phyloP scores from a whole-genome alignment of 2,888 invertebrate genomes.

The Andrena bicolor region DNA sequence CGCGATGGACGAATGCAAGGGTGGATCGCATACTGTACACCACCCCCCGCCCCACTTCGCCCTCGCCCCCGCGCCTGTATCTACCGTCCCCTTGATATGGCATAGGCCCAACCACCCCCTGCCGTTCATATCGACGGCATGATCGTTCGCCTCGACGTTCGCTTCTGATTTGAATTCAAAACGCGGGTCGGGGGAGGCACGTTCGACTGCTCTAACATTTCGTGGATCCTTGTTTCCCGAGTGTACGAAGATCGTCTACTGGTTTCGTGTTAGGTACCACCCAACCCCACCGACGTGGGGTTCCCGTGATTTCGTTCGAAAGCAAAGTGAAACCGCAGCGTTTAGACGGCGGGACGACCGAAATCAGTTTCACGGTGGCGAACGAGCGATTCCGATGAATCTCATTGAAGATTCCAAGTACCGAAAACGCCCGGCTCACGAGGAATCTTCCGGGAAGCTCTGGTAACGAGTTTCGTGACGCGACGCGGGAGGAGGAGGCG shows the following conservation, averaged over 20 bases:
- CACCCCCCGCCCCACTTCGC: constrained; percentile 28
- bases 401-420: constrained; percentile 44
- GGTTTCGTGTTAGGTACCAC: too few relatives aligned
- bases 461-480: constrained; percentile 67
- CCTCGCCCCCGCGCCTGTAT: constrained; percentile 21
- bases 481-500: constrained; percentile 25
- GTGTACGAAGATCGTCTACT: too few relatives aligned
- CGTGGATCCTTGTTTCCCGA: too few relatives aligned
- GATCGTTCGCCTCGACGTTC: constrained; percentile 48
- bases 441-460: constrained; percentile 58
- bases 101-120: constrained; percentile 28
- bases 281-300: too few relatives aligned
- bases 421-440: constrained; percentile 40
- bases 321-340: constrained; percentile 9
- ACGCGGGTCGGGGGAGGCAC: constrained; percentile 2
- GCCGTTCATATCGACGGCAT: constrained; percentile 37
- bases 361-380: background rate
- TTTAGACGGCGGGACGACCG: background rate
- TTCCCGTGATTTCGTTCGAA: too few relatives aligned
- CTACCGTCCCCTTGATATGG: constrained; percentile 46
- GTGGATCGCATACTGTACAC: constrained; percentile 66
- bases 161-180: constrained; percentile 31
- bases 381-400: constrained; percentile 35
- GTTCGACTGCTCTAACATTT: too few relatives aligned
- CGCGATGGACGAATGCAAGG: constrained; percentile 82